A percentile compares a stretch with the other conserved stretches of the same genome.
Conservation (phyloP, 2,797 vertebrate genomes). For the Xenentodon cancila region DNA sequence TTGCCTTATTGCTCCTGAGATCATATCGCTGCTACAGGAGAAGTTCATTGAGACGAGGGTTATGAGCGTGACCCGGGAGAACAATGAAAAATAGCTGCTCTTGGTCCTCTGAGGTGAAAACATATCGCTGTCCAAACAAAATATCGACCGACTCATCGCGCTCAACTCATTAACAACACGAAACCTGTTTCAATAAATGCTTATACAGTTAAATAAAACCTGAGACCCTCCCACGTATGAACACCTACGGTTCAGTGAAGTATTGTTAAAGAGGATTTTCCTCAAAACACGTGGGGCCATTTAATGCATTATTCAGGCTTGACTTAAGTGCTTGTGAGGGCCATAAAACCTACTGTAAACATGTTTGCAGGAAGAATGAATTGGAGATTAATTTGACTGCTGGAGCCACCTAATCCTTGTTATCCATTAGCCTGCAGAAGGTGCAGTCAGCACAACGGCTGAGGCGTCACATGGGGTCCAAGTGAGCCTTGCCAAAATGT, state of each 20-base stretch:
- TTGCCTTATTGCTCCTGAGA: conserved; percentile 26
- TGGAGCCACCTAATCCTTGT: conserved; percentile 43
- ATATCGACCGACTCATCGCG: conserved; percentile 65
- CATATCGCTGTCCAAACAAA: conserved; percentile 37
- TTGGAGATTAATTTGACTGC: conserved; percentile 58
- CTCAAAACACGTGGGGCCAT: conserved; percentile 16
- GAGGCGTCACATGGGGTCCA: conserved; percentile 9
- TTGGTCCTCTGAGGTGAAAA: conserved; percentile 43
- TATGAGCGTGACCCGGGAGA: conserved; percentile 56
- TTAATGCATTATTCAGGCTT: conserved; percentile 35
- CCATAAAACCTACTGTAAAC: conserved; percentile 53
- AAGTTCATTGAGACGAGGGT: conserved; percentile 63
- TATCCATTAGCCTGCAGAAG: conserved; percentile 34
- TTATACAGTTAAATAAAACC: conserved; percentile 64
- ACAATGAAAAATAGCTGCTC: conserved; percentile 58
- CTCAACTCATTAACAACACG: conserved; percentile 71
- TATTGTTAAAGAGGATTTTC: conserved; percentile 58
- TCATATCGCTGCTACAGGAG: conserved; percentile 28
- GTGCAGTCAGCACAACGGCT: conserved; percentile 24
- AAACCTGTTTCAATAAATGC: conserved; percentile 67
- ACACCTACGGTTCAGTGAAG: conserved; percentile 17
- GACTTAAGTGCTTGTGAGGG: conserved; percentile 19
- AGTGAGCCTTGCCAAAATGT: conserved; percentile 5
- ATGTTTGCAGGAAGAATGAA: conserved; percentile 51
- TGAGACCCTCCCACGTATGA: conserved; percentile 35